Conservation (phyloP, 1,140 invertebrate species). For the Nylanderia fulva region DNA sequence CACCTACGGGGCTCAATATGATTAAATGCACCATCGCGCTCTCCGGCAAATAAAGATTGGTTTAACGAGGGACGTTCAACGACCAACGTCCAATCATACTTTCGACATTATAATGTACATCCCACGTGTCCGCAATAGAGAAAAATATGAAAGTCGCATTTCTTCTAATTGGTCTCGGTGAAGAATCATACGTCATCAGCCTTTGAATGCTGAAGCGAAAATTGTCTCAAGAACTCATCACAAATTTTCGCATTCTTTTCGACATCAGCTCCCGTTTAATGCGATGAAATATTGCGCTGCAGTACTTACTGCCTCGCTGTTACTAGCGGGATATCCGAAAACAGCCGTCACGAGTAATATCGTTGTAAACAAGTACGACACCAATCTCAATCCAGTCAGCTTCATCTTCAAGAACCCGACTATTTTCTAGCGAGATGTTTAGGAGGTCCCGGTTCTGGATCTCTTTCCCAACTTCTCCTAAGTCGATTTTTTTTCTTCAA, state of each 20-base stretch:
- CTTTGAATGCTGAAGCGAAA: not conserved
- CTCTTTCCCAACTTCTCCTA: not conserved
- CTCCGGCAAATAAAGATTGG: slow-evolving; percentile 47
- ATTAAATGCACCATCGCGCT: slow-evolving; percentile 57
- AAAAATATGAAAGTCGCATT: slow-evolving; percentile 39
- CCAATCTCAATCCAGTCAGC: slow-evolving; percentile 73
- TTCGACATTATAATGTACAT: slow-evolving; percentile 47
- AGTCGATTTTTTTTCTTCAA: not conserved
- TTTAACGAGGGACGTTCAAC: slow-evolving; percentile 53
- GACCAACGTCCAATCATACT: slow-evolving; percentile 59
- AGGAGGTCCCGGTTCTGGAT: not conserved
- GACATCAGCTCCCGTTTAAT: not conserved
- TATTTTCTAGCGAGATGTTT: not conserved
- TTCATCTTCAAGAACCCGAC: slow-evolving; percentile 74
- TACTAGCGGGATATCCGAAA: slow-evolving; percentile 78
- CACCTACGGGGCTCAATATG: slow-evolving; percentile 45
- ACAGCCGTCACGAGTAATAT: slow-evolving; percentile 66
- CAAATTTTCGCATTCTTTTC: slow-evolving; percentile 11
- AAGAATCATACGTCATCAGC: not conserved
- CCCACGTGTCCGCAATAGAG: slow-evolving; percentile 20
- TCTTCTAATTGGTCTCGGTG: slow-evolving; percentile 24
- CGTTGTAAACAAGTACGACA: slow-evolving; percentile 73
- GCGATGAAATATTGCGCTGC: not conserved
- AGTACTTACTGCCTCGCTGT: slow-evolving; percentile 81
- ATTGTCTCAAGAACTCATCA: not conserved